Conservation (phyloP, 2,797 vertebrate genomes). For the Thunnus albacares region DNA sequence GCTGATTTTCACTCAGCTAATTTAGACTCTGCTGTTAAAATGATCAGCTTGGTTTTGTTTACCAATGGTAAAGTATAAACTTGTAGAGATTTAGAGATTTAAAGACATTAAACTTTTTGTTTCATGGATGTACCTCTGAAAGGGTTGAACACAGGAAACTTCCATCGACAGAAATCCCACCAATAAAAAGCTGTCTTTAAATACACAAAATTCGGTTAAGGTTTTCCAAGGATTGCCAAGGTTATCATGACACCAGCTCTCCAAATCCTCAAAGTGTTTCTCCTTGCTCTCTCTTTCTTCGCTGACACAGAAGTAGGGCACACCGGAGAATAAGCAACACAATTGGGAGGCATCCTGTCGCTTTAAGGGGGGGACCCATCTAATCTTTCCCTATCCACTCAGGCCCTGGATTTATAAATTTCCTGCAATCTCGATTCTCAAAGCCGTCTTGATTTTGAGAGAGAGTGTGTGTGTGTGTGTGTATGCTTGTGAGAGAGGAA, state of each 20-base stretch:
- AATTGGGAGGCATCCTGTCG: conserved; percentile 86
- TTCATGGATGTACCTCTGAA: not conserved
- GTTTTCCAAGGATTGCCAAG: conserved; percentile 48
- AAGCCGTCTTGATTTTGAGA: conserved; percentile 90
- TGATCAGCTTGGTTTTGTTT: conserved; percentile 15
- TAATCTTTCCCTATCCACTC: conserved; percentile 91
- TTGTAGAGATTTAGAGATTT: no score
- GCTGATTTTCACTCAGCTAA: conserved; percentile 9
- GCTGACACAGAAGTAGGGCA: conserved; percentile 85
- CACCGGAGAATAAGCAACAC: conserved; percentile 77
- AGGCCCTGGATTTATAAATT: conserved; percentile 89
- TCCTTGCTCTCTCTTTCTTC: conserved; percentile 73
- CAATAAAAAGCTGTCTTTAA: conserved; percentile 14
- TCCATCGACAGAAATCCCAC: not conserved
- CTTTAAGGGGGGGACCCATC: conserved; percentile 88
- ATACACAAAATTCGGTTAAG: conserved; percentile 33
- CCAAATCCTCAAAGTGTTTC: conserved; percentile 58
- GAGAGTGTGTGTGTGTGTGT: conserved; percentile 72
- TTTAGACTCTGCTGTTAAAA: conserved; percentile 30
- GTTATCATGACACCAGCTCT: conserved; percentile 68
- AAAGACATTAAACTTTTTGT: not conserved
- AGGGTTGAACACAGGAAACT: conserved; percentile 6
- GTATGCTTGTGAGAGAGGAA: conserved; percentile 81
- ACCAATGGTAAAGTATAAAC: not conserved
- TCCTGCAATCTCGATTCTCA: conserved; percentile 91